These are phyloP conservation scores for Diorhabda sublineata DNA, from an alignment of 1,140 invertebrate genomes.

Conservation along the genomic window DNA sequence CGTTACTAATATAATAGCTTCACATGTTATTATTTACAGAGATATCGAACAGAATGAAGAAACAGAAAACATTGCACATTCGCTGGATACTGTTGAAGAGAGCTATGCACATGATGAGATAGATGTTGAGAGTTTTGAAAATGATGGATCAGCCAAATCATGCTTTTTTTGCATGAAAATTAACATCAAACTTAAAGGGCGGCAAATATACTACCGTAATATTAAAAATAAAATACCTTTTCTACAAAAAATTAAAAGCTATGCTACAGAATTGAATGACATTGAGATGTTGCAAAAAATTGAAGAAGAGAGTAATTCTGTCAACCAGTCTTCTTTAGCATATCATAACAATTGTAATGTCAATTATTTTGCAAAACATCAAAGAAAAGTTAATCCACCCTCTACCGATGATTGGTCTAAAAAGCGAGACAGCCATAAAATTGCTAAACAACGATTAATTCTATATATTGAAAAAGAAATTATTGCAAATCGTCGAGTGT, in stretches of 20 bases:
- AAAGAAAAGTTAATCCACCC: conserved; percentile 12
- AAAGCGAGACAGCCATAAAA: conserved; percentile 8
- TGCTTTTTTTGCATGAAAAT: conserved; percentile 16
- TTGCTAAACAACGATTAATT: conserved; percentile 14
- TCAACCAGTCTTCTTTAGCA: not conserved
- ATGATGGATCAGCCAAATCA: conserved; percentile 5
- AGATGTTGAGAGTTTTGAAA: too few relatives aligned
- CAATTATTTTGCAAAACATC: conserved; percentile 12
- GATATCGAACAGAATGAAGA: too few relatives aligned
- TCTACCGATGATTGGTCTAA: not conserved
- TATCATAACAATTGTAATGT: conserved; percentile 9
- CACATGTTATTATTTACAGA: too few relatives aligned
- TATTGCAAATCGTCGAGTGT: conserved; percentile 9
- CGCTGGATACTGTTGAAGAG: too few relatives aligned
- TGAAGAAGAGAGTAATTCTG: conserved; percentile 8
- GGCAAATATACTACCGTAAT: conserved; percentile 8
- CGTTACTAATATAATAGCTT: too few relatives aligned
- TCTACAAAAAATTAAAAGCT: not conserved
- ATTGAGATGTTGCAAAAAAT: conserved; percentile 16
- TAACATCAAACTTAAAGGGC: conserved; percentile 10
- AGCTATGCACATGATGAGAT: too few relatives aligned
- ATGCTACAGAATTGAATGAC: conserved; percentile 10
- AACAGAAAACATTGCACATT: too few relatives aligned
- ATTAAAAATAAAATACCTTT: conserved; percentile 9
- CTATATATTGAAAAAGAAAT: conserved; percentile 13